Evolutionary conservation across 2,888 invertebrate genomes (phyloP).

Genomic region (Galerucella calmariensis): DNA sequence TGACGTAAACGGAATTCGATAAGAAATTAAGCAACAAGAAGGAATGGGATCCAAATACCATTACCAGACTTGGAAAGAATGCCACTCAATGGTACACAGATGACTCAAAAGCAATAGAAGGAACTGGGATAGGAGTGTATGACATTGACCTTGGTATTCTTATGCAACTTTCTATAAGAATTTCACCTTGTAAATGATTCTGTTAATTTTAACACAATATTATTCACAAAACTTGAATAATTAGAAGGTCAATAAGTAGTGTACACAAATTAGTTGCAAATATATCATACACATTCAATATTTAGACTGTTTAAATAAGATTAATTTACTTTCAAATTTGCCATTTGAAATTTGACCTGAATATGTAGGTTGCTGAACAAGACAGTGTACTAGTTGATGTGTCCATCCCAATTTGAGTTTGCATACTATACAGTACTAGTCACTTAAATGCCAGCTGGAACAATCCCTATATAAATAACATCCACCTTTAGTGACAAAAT

Average conservation of each 20-base stretch:
- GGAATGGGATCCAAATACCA: not conserved
- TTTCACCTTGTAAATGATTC: not conserved
- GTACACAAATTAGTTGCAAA: not conserved
- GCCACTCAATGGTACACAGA: not conserved
- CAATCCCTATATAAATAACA: no score
- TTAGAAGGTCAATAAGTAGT: not conserved
- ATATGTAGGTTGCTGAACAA: not conserved
- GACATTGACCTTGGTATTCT: not conserved
- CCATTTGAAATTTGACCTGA: not conserved
- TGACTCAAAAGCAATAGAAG: no score
- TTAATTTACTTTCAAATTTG: slow-evolving; percentile 1
- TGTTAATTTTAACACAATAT: not conserved
- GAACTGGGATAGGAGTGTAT: not conserved
- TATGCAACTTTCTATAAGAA: not conserved
- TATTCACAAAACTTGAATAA: not conserved
- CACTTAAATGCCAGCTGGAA: no score
- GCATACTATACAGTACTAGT: no score
- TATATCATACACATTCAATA: not conserved
- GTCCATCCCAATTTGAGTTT: no score
- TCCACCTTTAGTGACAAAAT: no score
- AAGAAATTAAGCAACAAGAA: no score
- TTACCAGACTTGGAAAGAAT: not conserved
- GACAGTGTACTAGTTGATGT: no score
- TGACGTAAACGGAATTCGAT: not conserved
- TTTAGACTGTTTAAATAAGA: not conserved